These are phyloP conservation scores for Cephalophus harveyi DNA, from an alignment of 2,113 vertebrate species.

Conservation along the genomic window DNA sequence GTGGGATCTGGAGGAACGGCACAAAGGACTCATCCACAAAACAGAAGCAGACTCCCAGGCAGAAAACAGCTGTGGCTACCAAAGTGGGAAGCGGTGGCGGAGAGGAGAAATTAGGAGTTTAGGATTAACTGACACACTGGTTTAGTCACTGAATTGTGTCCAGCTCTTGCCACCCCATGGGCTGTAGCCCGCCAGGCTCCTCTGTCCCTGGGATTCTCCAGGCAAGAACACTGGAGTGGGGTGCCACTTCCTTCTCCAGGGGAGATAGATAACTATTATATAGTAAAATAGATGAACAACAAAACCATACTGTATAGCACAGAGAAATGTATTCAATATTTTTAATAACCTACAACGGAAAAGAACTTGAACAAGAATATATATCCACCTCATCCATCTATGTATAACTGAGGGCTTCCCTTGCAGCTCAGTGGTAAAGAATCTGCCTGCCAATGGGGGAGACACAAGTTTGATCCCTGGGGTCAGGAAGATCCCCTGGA, in stretches of 20 bases:
- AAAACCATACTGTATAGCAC: neutral
- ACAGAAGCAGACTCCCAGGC: neutral
- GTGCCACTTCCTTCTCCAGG: neutral
- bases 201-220: neutral
- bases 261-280: neutral
- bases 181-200: neutral
- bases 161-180: neutral
- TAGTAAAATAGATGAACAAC: accelerated
- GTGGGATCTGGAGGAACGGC: neutral
- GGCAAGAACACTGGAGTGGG: neutral
- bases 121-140: neutral
- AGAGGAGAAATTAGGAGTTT: neutral
- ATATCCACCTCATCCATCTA: neutral
- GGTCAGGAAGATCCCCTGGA: neutral
- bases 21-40: neutral
- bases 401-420: neutral
- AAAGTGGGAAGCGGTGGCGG: accelerated
- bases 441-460: neutral
- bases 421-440: neutral
- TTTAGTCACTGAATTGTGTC: accelerated
- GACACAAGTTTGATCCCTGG: neutral
- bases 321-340: neutral
- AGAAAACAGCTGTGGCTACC: neutral
- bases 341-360: neutral
- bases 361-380: neutral